Percentiles rank a stretch among this genome's conserved stretches.
Evolutionary conservation across 2,888 invertebrate species (phyloP).

Genomic region (Pandemis corylana): DNA sequence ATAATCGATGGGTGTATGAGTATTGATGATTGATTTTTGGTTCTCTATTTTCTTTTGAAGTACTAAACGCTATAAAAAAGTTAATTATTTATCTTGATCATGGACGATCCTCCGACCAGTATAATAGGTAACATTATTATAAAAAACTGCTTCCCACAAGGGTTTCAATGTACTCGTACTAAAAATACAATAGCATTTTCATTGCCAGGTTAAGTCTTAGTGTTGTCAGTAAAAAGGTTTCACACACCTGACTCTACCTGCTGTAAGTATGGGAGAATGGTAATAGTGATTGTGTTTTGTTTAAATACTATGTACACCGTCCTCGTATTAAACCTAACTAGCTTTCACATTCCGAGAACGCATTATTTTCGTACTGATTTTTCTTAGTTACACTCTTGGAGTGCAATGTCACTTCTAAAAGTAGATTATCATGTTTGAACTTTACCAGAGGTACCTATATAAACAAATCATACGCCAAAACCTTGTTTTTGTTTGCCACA

Average conservation of each 20-base stretch:
- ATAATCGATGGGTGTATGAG: too few relatives aligned
- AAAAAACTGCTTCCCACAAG: not conserved
- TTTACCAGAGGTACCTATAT: not conserved
- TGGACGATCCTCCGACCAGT: not conserved
- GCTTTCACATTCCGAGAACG: conserved; percentile 23
- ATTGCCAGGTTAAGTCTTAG: conserved; percentile 10
- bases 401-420: not conserved
- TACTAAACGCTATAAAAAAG: too few relatives aligned
- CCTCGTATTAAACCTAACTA: not conserved
- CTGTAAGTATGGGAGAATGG: not conserved
- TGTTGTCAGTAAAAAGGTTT: conserved; percentile 24
- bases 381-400: not conserved
- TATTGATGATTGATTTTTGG: too few relatives aligned
- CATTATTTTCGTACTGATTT: not conserved
- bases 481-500: too few relatives aligned
- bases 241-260: conserved; percentile 17
- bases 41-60: too few relatives aligned
- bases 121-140: not conserved
- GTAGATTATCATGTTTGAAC: not conserved
- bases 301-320: not conserved
- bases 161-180: conserved; percentile 7
- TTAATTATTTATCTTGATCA: not conserved
- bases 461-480: too few relatives aligned
- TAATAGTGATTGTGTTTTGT: conserved; percentile 32
- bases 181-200: conserved; percentile 35